Conservation (phyloP, 2,888 invertebrate species). For the Autographa gamma region DNA sequence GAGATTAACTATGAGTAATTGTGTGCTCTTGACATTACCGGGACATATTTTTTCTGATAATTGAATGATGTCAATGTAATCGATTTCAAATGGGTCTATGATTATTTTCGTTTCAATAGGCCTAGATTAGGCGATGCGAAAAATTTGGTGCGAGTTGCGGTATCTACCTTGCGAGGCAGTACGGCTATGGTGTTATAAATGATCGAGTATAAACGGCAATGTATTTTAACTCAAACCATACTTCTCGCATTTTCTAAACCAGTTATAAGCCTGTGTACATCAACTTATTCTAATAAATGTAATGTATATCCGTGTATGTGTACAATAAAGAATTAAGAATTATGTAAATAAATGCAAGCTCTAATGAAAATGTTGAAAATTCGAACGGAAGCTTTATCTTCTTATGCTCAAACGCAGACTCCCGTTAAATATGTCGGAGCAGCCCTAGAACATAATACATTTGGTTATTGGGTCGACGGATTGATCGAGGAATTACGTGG, state of each 20-base stretch:
- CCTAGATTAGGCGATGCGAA: no score
- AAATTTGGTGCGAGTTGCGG: no score
- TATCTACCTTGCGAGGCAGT: no score
- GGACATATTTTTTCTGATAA: not conserved
- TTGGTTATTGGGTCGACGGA: constrained; percentile 63
- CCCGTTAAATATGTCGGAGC: constrained; percentile 27
- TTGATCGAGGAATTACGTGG: constrained; percentile 79
- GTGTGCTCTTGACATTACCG: not conserved
- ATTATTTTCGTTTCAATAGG: not conserved
- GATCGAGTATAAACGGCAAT: no score
- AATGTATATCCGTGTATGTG: no score
- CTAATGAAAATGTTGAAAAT: not conserved
- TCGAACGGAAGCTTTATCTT: constrained; percentile 29
- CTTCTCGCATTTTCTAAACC: no score
- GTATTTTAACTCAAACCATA: no score
- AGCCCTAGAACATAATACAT: constrained; percentile 41
- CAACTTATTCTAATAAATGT: no score
- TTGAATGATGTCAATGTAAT: not conserved
- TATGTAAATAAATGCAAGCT: not conserved
- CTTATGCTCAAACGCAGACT: constrained; percentile 23
- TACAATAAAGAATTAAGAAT: no score
- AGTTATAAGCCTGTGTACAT: no score
- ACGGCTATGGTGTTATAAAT: no score
- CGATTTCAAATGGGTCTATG: no score
- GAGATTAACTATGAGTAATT: not conserved